Conservation (phyloP, 2,888 invertebrate genomes). For the Teinopalpus imperialis region DNA sequence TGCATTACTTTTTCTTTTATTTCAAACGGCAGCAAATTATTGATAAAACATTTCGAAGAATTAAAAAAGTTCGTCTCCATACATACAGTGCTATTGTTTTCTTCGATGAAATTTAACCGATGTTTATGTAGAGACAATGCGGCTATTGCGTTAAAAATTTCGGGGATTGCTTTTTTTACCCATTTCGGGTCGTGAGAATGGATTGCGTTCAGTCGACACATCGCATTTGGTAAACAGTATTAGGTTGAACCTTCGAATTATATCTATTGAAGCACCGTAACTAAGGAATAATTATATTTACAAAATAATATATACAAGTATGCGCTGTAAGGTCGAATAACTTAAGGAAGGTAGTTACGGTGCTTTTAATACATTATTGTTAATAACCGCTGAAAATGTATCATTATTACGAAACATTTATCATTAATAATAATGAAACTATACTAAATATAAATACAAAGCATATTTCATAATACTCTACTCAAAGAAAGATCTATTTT, state of each 20-base stretch:
- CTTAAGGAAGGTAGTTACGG: no score
- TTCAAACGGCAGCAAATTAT: no score
- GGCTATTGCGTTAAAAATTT: constrained; percentile 71
- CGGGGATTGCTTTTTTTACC: constrained; percentile 63
- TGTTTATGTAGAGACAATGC: constrained; percentile 75
- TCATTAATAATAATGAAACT: no score
- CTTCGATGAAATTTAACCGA: constrained; percentile 62
- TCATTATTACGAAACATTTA: no score
- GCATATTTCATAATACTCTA: no score
- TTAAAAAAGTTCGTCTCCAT: constrained; percentile 41
- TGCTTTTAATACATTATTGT: no score
- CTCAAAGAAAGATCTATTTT: no score
- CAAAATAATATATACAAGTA: no score
- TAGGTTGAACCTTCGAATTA: constrained; percentile 52
- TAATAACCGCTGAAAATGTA: no score
- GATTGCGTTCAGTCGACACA: constrained; percentile 62
- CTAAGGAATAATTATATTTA: background rate
- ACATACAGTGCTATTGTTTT: constrained; percentile 41
- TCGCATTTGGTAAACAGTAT: constrained; percentile 72
- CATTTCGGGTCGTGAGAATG: constrained; percentile 72
- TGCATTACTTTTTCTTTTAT: no score
- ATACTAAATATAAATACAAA: no score
- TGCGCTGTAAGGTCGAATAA: no score
- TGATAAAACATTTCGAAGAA: constrained; percentile 1
- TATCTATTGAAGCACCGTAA: constrained; percentile 35